Evolutionary conservation across 2,888 invertebrate genomes (phyloP).

Genomic region (Ditula angustiorana): DNA sequence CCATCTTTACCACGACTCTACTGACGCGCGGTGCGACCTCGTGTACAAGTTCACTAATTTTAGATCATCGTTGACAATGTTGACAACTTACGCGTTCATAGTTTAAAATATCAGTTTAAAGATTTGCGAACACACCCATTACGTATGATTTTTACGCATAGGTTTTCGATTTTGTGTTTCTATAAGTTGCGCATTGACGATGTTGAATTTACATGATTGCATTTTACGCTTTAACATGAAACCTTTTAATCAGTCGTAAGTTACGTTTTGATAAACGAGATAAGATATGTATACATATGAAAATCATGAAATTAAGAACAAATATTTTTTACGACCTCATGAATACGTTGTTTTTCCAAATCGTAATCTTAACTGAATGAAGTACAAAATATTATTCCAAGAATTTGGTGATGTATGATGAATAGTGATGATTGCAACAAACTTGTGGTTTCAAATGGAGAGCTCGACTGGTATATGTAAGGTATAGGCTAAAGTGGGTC

Average conservation of each 20-base stretch:
- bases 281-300: background rate
- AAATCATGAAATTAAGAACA: background rate
- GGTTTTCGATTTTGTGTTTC: too few relatives aligned
- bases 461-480: slow-evolving; percentile 42
- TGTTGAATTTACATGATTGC: background rate
- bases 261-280: background rate
- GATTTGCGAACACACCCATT: background rate
- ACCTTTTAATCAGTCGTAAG: background rate
- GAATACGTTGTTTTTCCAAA: background rate
- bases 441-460: slow-evolving; percentile 26
- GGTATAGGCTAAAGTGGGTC: slow-evolving; percentile 68
- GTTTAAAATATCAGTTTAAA: slow-evolving; percentile 19
- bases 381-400: background rate
- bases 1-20: slow-evolving; percentile 70
- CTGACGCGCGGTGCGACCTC: slow-evolving; percentile 69
- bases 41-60: slow-evolving; percentile 72
- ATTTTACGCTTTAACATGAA: background rate
- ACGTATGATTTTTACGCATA: background rate
- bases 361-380: background rate
- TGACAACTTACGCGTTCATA: slow-evolving; percentile 25
- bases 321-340: background rate
- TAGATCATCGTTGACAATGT: slow-evolving; percentile 67
- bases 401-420: slow-evolving; percentile 10
- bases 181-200: background rate
- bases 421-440: slow-evolving; percentile 17